Evolutionary conservation across 2,888 invertebrate genomes (phyloP), one percentile per base, ranked within the genome.

Genomic region (Drosophila kanekoi): DNA sequence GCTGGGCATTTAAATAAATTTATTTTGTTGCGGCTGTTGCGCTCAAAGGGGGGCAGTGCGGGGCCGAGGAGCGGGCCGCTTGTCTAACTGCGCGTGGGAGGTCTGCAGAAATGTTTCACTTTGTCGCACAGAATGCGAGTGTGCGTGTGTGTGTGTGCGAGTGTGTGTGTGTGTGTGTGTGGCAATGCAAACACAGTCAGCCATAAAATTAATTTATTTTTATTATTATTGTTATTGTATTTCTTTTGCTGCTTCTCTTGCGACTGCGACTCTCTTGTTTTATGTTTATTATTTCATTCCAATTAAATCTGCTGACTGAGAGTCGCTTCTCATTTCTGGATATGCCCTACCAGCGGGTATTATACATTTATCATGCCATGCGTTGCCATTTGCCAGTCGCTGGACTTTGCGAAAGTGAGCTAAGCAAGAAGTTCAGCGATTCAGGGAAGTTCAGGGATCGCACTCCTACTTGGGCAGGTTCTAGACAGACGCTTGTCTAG

Each of bases 171-270:
- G 48, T 37, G 18, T 13, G 51, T n/a, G 28, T 52, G 47, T 47
- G 62, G 11, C 59, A 63, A 43, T 53, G 62, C 67, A 72, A 66
- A 60, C 72, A 72, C 63, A 65, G 65, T 63, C 67, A 54, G 62
- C 52, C 85, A 87, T 90, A 79, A 90, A 89, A 89, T 89, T 89
- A 89, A 90, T 90, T 90, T 90, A 90, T 89, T 89, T 90, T 90
- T 90, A 90, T 90, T 90, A 82, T 89, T 89, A 79, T 82, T 87
- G 80, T 87, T 87, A 80, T 87, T 81, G 72, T 85, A 63, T 75
- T 69, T 67, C 77, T 51, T 71, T 54, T 62, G 77, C 54, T 45
- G 56, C 37, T 68, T 56, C 75, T 75, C 70, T 13, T 49, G 65
- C 66, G 64, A 61, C 37, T 51, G 28, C 28, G 28, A 28, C 68